Evolutionary conservation across 1,140 invertebrate species (phyloP), one percentile per base, ranked within the genome.

Genomic region (Nomia melanderi): DNA sequence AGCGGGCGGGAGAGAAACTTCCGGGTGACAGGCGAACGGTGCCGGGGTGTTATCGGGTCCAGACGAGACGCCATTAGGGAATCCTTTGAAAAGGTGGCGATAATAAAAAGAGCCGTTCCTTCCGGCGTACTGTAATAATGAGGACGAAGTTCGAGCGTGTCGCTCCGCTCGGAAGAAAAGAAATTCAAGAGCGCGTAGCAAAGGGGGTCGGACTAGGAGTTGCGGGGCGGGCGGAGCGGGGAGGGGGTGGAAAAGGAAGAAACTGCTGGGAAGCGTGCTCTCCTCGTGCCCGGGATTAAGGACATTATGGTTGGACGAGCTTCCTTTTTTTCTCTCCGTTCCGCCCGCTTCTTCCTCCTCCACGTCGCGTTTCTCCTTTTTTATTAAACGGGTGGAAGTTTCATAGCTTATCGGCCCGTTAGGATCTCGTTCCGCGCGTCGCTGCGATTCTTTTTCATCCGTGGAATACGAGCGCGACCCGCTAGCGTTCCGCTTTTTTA

Each of bases 81-180:
- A 78, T 79, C 81, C 71, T 76, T 83, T 83, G 82, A 83, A 82
- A 83, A 83, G 77, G 76, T 71, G 71, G 53, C 66, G 82, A 83
- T 83, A 79, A 83, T 83, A 83, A 83, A 83, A 78, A 71, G 82
- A 69, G 57, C 54, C 66, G 71, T 78, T 78, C 77, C 76, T 70
- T 72, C 66, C 66, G 71, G 60, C 62, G 71, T 72, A 50, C 53
- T 50, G 76, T 33, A 78, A 79, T 83, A 83, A 83, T 66, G 77
- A 73, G 70, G 64, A 83, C 47, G 33, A 83, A 79, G 81, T 83
- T 83, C 50, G 80, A 62, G 50, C 66, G 76, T 54, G 77, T 79
- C 81, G 77, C 75, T 70, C 41, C 65, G 39, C 66, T 66, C 47
- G 60, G 69, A 69, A 72, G 63, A 69, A 83, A 76, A 60, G 62